phyloP scores from a whole-genome alignment of 2,113 vertebrate genomes.

The Uria lomvia region DNA sequence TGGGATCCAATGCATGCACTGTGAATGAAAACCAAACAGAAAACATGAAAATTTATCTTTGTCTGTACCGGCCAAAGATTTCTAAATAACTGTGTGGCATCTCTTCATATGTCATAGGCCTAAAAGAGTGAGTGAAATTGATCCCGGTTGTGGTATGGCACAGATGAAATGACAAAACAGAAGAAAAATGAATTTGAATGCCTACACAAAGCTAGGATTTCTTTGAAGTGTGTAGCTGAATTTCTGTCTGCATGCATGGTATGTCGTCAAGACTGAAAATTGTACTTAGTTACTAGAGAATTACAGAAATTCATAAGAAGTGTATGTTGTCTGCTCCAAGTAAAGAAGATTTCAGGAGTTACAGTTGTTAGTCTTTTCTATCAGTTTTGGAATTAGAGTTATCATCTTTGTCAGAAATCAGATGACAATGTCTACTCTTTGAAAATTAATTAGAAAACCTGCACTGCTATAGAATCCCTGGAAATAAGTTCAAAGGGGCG shows the following conservation, averaged over 20 bases:
- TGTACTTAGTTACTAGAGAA: neutral
- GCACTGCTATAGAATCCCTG: neutral
- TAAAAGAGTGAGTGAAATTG: neutral
- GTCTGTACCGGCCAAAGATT: neutral
- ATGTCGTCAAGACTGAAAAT: neutral
- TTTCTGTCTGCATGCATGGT: neutral
- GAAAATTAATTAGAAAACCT: neutral
- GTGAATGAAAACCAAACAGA: constrained; percentile 38
- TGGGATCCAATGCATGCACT: constrained; percentile 91
- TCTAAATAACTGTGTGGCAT: neutral
- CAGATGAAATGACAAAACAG: neutral
- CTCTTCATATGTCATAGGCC: neutral
- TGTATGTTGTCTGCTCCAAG: neutral
- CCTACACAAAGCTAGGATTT: neutral
- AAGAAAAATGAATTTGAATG: neutral
- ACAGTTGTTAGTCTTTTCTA: neutral
- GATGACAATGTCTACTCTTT: neutral
- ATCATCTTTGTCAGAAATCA: neutral
- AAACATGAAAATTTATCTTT: neutral
- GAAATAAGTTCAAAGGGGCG: neutral
- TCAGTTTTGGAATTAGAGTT: neutral
- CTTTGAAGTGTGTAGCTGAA: neutral
- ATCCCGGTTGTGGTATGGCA: neutral
- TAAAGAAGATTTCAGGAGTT: neutral
- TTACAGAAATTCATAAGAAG: neutral